A percentile compares a stretch with the other conserved stretches of the same genome.
phyloP scores from a whole-genome alignment of 1,140 invertebrate species.

The Aricia agestis region DNA sequence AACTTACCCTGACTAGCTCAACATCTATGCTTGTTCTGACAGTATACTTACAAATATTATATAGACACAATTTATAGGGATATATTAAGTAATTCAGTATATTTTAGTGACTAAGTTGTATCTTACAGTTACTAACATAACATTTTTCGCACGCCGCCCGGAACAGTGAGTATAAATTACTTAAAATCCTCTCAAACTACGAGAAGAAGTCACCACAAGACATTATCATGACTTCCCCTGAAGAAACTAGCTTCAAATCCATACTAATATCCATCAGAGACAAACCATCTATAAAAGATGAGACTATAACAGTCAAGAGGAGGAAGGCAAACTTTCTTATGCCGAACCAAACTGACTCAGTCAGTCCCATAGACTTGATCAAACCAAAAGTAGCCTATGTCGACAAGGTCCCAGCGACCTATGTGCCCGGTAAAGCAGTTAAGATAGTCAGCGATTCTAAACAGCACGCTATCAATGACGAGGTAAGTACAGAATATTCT shows the following conservation, averaged over 20 bases:
- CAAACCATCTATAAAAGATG: slow-evolving; percentile 56
- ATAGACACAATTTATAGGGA: no score
- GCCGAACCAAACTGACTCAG: slow-evolving; percentile 51
- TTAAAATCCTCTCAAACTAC: slow-evolving; percentile 47
- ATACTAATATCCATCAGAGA: slow-evolving; percentile 63
- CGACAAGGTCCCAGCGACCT: slow-evolving; percentile 51
- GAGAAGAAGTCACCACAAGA: slow-evolving; percentile 61
- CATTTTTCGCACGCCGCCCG: slow-evolving; percentile 56
- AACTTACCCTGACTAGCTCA: no score
- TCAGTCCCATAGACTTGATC: slow-evolving; percentile 43
- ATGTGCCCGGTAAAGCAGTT: slow-evolving; percentile 63
- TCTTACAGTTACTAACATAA: slow-evolving; percentile 46
- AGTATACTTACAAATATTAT: no score
- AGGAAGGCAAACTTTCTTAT: slow-evolving; percentile 54
- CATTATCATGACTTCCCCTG: slow-evolving; percentile 55
- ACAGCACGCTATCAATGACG: slow-evolving; percentile 49
- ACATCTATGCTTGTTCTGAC: no score
- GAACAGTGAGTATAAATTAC: slow-evolving; percentile 67
- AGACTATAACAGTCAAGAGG: slow-evolving; percentile 55
- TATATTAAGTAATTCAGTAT: slow-evolving; percentile 13
- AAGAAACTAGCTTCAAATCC: slow-evolving; percentile 64
- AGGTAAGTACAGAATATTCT: slow-evolving; percentile 67
- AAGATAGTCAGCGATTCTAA: slow-evolving; percentile 58
- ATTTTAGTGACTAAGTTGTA: slow-evolving; percentile 2
- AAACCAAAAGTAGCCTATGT: slow-evolving; percentile 61